Evolutionary conservation across 2,113 vertebrate genomes (phyloP).

Genomic region (Callospermophilus lateralis): DNA sequence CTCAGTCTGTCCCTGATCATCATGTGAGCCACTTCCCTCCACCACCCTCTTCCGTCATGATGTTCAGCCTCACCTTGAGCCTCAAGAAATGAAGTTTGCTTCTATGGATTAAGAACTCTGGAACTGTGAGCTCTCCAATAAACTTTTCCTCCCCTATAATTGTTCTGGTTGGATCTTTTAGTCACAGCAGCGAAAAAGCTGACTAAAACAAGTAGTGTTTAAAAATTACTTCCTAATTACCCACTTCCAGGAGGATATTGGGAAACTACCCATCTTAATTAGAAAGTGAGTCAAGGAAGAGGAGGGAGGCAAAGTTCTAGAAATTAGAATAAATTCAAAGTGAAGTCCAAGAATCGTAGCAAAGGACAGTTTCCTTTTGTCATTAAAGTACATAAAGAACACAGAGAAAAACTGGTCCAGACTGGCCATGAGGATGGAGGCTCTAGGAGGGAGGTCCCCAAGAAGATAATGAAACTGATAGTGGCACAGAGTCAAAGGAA

Average conservation of each 20-base stretch:
- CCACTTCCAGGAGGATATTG: neutral
- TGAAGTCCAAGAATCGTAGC: neutral
- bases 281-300: neutral
- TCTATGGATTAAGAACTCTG: no score
- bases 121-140: no score
- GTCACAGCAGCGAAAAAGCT: no score
- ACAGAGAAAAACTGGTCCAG: neutral
- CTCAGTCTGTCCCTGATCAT: no score
- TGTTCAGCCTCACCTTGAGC: no score
- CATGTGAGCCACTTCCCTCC: no score
- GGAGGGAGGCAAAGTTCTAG: neutral
- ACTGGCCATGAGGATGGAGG: neutral
- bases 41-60: no score
- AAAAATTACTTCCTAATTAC: neutral
- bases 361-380: neutral
- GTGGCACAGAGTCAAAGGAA: conserved; percentile 6
- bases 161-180: no score
- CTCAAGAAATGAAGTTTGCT: no score
- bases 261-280: neutral
- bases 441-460: neutral
- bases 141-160: no score
- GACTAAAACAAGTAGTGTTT: neutral
- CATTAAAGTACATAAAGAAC: neutral
- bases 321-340: neutral
- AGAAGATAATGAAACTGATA: neutral